Conservation (phyloP, 23 tunicate genomes). For the Ciona savignyi region DNA sequence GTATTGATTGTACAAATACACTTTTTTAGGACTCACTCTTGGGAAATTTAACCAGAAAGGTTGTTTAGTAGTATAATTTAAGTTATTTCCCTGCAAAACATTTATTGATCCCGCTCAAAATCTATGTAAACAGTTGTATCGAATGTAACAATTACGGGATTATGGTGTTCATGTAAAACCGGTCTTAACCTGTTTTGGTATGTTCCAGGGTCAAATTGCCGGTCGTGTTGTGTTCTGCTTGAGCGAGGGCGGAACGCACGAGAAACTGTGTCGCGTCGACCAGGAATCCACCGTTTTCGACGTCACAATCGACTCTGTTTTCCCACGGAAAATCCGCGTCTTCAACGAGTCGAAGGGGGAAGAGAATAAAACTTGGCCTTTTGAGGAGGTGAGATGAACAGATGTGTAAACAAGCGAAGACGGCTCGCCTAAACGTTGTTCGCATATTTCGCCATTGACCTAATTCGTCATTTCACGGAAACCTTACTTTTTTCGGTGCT, state of each 20-base stretch:
- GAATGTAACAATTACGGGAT: neutral
- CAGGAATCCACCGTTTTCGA: constrained; percentile 17
- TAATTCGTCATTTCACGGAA: neutral
- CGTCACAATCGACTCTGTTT: neutral
- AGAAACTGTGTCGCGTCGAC: constrained; percentile 9
- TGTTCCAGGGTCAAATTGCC: constrained; percentile 17
- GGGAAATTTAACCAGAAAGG: too few relatives aligned
- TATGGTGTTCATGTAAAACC: neutral
- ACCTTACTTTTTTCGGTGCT: neutral
- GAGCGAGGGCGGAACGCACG: constrained; percentile 17
- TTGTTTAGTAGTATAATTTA: neutral
- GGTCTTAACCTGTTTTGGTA: neutral
- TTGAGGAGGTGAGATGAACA: constrained; percentile 37
- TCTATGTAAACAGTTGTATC: neutral
- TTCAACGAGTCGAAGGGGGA: constrained; percentile 17
- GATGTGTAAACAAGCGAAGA: neutral
- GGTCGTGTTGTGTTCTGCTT: constrained; percentile 38
- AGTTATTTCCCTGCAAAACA: too few relatives aligned
- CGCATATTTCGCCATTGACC: neutral
- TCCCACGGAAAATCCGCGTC: constrained; percentile 29
- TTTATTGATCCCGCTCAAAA: too few relatives aligned
- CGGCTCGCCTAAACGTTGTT: neutral
- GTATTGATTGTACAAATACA: too few relatives aligned
- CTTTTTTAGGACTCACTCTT: too few relatives aligned
- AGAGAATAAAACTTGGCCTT: constrained; percentile 50